Percentiles rank a stretch among this genome's conserved stretches.
These are phyloP conservation scores for Polietes domitor DNA, from an alignment of 2,888 invertebrate genomes.

Conservation along the genomic window DNA sequence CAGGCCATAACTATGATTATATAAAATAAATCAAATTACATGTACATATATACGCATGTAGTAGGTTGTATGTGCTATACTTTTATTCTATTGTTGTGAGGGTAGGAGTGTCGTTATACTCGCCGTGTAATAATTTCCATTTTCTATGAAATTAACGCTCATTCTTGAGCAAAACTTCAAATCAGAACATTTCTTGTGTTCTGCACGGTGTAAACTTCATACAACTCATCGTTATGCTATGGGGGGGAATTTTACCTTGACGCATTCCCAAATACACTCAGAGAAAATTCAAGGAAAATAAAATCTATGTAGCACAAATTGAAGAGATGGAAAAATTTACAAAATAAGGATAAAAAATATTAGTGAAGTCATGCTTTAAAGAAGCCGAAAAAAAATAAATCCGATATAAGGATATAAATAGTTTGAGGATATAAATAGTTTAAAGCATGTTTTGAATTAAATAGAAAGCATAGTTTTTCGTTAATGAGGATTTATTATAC, in stretches of 20 bases:
- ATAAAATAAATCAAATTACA: conserved; percentile 64
- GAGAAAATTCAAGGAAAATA: no score
- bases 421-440: no score
- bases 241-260: conserved; percentile 42
- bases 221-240: neutral
- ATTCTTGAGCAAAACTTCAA: conserved; percentile 24
- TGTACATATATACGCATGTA: conserved; percentile 15
- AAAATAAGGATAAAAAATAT: no score
- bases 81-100: conserved; percentile 10
- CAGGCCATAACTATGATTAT: conserved; percentile 51
- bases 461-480: no score
- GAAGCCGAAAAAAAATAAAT: no score
- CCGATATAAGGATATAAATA: no score
- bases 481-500: no score
- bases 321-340: no score
- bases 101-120: neutral
- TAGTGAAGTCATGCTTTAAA: no score
- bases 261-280: neutral
- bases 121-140: conserved; percentile 65
- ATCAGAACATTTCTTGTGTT: neutral
- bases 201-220: neutral
- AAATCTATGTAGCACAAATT: no score
- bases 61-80: neutral
- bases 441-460: no score
- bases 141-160: conserved; percentile 64